Evolutionary conservation across 2,113 vertebrate genomes (phyloP).

Genomic region (Syrmaticus mikado): DNA sequence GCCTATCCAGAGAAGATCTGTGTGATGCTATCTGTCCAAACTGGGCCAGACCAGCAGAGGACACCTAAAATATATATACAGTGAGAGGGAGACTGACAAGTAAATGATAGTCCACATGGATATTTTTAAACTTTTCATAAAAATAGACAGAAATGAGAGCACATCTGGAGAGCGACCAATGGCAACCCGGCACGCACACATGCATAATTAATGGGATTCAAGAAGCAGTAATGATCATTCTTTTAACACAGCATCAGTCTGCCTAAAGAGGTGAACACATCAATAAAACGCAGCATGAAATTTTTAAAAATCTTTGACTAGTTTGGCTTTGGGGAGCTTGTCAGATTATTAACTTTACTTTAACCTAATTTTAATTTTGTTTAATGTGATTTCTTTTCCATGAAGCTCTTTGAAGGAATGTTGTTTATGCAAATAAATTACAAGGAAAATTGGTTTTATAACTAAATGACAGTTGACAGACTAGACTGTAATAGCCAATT

Average conservation of each 20-base stretch:
- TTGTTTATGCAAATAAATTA: constrained; percentile 69
- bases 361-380: constrained; percentile 68
- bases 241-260: constrained; percentile 24
- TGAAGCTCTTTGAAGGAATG: constrained; percentile 49
- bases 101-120: not conserved
- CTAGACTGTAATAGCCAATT: constrained; percentile 39
- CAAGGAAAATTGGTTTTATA: constrained; percentile 64
- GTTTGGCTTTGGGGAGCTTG: constrained; percentile 66
- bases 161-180: constrained; percentile 55
- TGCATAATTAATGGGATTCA: constrained; percentile 51
- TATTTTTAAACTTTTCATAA: constrained; percentile 34
- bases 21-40: not conserved
- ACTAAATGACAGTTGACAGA: constrained; percentile 62
- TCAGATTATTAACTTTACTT: constrained; percentile 63
- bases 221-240: constrained; percentile 57
- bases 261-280: constrained; percentile 58
- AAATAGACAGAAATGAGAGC: constrained; percentile 34
- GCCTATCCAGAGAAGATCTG: not conserved
- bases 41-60: not conserved
- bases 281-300: constrained; percentile 56
- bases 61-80: not conserved
- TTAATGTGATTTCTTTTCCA: constrained; percentile 63
- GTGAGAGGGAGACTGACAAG: not conserved
- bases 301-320: constrained; percentile 23
- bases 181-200: not conserved